phyloP scores from a whole-genome alignment of 2,888 invertebrate species.

The Macroteleia sp. region DNA sequence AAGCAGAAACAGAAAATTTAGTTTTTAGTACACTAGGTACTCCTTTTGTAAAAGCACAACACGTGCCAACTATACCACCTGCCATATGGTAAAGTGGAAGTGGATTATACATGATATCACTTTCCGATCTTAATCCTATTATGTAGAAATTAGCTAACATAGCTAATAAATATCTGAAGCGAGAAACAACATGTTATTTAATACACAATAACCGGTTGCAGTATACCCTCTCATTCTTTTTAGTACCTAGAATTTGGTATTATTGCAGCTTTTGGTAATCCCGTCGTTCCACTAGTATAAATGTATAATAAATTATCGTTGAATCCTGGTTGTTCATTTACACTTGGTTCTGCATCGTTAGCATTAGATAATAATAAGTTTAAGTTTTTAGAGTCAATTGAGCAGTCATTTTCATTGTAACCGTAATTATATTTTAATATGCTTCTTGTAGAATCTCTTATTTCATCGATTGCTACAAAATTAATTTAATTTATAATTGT shows the following conservation, averaged over 20 bases:
- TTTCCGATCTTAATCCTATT: constrained; percentile 86
- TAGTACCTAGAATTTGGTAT: constrained; percentile 89
- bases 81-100: constrained; percentile 97
- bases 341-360: constrained; percentile 75
- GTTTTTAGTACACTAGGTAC: constrained; percentile 91
- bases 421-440: constrained; percentile 74
- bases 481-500: too few relatives aligned
- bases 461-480: constrained; percentile 80
- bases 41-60: constrained; percentile 91
- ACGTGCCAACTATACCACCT: constrained; percentile 94
- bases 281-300: constrained; percentile 90
- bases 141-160: constrained; percentile 88
- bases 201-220: too few relatives aligned
- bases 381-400: constrained; percentile 72
- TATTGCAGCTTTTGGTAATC: constrained; percentile 88
- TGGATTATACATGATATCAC: constrained; percentile 94
- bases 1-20: constrained; percentile 97
- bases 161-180: too few relatives aligned
- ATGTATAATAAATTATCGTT: constrained; percentile 87
- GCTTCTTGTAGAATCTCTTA: constrained; percentile 70
- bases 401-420: constrained; percentile 57
- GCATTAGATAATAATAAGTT: constrained; percentile 75
- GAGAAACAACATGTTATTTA: too few relatives aligned
- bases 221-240: too few relatives aligned
- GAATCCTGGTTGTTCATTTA: constrained; percentile 79